A percentile compares a stretch with the other conserved stretches of the same genome.
phyloP scores from a whole-genome alignment of 37 sponge, comb jelly and placozoan species.

The Agelas oroides region DNA sequence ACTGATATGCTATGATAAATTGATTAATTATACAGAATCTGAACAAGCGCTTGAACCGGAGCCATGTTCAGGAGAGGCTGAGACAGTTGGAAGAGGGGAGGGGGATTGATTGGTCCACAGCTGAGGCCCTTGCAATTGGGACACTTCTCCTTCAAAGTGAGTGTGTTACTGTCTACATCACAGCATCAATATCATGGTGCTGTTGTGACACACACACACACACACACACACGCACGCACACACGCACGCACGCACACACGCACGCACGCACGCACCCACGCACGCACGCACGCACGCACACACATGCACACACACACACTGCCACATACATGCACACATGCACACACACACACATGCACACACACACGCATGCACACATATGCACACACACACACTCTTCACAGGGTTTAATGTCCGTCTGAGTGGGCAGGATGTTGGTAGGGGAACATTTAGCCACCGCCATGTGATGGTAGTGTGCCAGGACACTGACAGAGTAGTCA shows the following conservation, averaged over 20 bases:
- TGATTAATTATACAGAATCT: conserved; percentile 37
- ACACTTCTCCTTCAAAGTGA: conserved; percentile 85
- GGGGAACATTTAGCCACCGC: conserved; percentile 98
- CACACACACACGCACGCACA: no score
- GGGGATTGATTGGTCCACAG: conserved; percentile 93
- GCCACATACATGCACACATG: no score
- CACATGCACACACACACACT: no score
- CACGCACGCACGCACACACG: no score
- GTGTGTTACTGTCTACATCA: neutral
- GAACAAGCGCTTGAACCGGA: conserved; percentile 49
- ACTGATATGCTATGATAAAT: no score
- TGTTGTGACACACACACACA: no score
- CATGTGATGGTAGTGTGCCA: conserved; percentile 90
- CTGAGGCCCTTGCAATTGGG: conserved; percentile 94
- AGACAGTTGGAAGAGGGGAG: conserved; percentile 46
- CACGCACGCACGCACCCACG: no score
- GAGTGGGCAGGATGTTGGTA: conserved; percentile 94
- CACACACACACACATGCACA: no score
- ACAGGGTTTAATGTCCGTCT: conserved; percentile 90
- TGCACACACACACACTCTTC: no score
- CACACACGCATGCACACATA: no score
- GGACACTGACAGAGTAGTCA: conserved; percentile 55
- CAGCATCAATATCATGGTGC: no score
- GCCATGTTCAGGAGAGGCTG: conserved; percentile 61
- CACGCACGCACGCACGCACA: no score